These are phyloP conservation scores for Prionace glauca DNA, from an alignment of 2,797 vertebrate genomes.

Conservation along the genomic window DNA sequence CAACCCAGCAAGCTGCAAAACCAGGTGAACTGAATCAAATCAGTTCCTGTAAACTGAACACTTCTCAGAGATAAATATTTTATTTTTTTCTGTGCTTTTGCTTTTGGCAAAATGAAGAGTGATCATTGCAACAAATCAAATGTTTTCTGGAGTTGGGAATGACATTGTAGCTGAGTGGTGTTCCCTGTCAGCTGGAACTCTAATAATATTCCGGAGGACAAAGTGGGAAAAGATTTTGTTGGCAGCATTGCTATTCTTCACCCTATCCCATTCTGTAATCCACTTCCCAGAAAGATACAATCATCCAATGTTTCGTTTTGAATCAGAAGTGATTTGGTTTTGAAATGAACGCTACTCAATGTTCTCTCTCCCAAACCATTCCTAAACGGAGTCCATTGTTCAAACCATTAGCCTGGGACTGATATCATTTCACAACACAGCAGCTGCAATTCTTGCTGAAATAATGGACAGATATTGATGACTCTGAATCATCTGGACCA, in stretches of 20 bases:
- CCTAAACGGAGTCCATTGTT: background rate
- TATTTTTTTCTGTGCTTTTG: background rate
- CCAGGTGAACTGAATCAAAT: background rate
- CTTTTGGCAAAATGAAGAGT: background rate
- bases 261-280: background rate
- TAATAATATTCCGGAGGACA: background rate
- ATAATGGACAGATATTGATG: background rate
- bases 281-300: background rate
- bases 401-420: background rate
- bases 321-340: background rate
- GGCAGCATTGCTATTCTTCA: background rate
- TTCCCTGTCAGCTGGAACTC: no score
- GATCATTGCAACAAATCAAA: constrained; percentile 2
- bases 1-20: no score
- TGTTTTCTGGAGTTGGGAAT: background rate
- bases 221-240: background rate
- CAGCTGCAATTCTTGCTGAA: background rate
- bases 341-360: background rate
- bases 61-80: constrained; percentile 4
- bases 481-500: background rate
- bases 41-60: background rate
- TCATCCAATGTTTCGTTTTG: background rate
- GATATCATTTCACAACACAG: background rate
- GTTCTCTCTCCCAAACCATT: background rate
- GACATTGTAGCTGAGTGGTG: background rate